Evolutionary conservation across 2,797 vertebrate genomes (phyloP).

Genomic region (Crenuchus spilurus): DNA sequence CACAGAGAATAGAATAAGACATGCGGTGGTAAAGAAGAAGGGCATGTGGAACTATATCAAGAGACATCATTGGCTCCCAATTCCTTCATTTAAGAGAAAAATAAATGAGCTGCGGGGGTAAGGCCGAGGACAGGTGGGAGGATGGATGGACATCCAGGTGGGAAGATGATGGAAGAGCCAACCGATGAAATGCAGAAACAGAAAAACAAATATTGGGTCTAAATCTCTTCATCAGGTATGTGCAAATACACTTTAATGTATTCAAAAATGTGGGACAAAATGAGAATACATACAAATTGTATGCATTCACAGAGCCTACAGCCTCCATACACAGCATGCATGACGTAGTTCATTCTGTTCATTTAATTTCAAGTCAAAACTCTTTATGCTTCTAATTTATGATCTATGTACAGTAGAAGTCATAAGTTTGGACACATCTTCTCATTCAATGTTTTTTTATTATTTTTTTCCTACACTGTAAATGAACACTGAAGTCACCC

Average conservation of each 20-base stretch:
- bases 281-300: neutral
- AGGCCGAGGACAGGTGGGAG: slow-evolving; percentile 24
- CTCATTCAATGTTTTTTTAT: no score
- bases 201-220: slow-evolving; percentile 29
- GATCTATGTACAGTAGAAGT: no score
- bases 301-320: neutral
- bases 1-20: slow-evolving; percentile 19
- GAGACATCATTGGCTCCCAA: slow-evolving; percentile 23
- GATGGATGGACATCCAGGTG: neutral
- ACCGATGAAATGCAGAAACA: slow-evolving; percentile 15
- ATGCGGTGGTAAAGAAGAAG: slow-evolving; percentile 9
- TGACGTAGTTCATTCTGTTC: no score
- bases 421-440: no score
- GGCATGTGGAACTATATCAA: slow-evolving; percentile 34
- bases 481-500: no score
- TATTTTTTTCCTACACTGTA: no score
- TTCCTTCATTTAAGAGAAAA: slow-evolving; percentile 22
- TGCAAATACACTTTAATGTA: neutral
- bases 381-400: no score
- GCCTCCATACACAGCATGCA: no score
- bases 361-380: no score
- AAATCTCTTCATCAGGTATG: slow-evolving; percentile 19
- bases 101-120: slow-evolving; percentile 25
- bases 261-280: neutral
- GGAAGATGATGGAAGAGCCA: slow-evolving; percentile 18